These are phyloP conservation scores for Coracias cyanogaster DNA, from an alignment of 2,797 vertebrate species.

Conservation along the genomic window DNA sequence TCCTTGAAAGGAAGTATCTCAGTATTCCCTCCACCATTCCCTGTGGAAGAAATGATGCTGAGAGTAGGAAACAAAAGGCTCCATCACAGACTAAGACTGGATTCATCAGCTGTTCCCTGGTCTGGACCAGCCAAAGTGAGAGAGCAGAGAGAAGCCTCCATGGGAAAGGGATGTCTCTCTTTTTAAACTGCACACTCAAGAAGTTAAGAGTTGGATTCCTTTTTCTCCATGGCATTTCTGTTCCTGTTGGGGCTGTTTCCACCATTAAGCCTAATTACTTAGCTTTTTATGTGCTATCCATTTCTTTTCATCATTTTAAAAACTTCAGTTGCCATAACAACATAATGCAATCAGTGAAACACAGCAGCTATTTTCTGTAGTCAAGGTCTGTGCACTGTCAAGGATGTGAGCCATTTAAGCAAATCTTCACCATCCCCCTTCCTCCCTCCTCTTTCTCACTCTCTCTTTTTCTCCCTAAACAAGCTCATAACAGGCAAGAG, in stretches of 20 bases:
- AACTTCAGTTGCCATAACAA: constrained; percentile 81
- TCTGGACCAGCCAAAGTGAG: neutral
- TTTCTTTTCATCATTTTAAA: constrained; percentile 78
- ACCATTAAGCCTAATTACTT: constrained; percentile 70
- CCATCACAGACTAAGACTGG: neutral
- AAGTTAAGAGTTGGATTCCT: constrained; percentile 18
- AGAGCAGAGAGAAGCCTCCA: neutral
- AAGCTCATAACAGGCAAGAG: constrained; percentile 67
- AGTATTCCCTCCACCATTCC: neutral
- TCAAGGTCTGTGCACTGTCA: constrained; percentile 69
- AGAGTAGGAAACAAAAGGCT: neutral
- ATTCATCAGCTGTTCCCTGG: neutral
- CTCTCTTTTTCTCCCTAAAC: constrained; percentile 58
- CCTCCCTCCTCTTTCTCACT: constrained; percentile 37
- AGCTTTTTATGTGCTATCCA: constrained; percentile 72
- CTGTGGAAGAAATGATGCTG: neutral
- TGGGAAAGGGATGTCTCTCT: neutral
- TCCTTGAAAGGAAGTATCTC: neutral
- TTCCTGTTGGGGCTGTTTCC: constrained; percentile 57
- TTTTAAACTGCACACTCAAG: neutral
- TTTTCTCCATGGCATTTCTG: constrained; percentile 34
- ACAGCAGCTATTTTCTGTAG: constrained; percentile 73
- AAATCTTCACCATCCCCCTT: constrained; percentile 69
- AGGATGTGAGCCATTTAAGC: constrained; percentile 74
- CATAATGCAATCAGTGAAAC: constrained; percentile 74